These are phyloP conservation scores for Aldabrachelys gigantea DNA, from an alignment of 2,113 vertebrate species.

Conservation along the genomic window DNA sequence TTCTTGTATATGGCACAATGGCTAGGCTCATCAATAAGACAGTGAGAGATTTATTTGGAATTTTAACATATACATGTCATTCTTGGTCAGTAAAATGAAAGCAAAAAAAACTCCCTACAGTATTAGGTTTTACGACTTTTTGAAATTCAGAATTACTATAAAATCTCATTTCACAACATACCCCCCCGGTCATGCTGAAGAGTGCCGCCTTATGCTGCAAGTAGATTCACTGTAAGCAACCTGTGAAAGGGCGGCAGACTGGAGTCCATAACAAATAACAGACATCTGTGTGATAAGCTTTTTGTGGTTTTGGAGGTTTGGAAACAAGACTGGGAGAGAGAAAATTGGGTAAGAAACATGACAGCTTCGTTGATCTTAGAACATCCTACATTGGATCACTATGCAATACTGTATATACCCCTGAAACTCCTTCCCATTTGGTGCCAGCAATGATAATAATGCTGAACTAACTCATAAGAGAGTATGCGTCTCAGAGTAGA, in stretches of 20 bases:
- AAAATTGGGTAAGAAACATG: not conserved
- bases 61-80: not conserved
- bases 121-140: not conserved
- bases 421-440: not conserved
- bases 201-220: not conserved
- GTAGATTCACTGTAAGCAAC: not conserved
- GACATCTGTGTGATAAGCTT: not conserved
- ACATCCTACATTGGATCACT: not conserved
- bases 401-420: not conserved
- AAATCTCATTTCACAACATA: not conserved
- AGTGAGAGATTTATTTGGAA: not conserved
- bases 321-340: not conserved
- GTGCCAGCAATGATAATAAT: not conserved
- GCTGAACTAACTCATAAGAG: not conserved
- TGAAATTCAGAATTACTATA: not conserved
- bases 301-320: not conserved
- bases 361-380: not conserved
- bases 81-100: not conserved
- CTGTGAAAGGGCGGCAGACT: not conserved
- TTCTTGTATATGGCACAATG: not conserved
- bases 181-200: not conserved
- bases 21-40: not conserved
- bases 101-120: not conserved
- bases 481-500: not conserved
- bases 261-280: not conserved